A percentile compares a stretch with the other conserved stretches of the same genome.
These are phyloP conservation scores for Coregonus ussuriensis DNA, from an alignment of 2,797 vertebrate species.

Conservation along the genomic window DNA sequence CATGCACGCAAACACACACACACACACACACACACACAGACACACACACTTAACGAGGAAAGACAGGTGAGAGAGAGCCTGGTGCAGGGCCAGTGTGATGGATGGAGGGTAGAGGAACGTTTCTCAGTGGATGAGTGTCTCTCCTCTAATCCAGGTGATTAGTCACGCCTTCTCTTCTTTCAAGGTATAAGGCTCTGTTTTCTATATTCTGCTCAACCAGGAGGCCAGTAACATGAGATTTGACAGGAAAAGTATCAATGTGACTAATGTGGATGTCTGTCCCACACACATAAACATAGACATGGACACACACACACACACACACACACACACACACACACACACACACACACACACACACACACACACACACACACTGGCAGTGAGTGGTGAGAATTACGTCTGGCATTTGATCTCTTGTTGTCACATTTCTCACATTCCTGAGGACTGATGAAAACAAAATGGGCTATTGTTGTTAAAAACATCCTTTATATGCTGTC, in stretches of 20 bases:
- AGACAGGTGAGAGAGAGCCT: background rate
- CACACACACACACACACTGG: constrained; percentile 5
- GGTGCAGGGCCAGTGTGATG: background rate
- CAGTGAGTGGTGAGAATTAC: constrained; percentile 1
- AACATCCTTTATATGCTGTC: background rate
- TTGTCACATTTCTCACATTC: constrained; percentile 25
- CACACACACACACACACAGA: background rate
- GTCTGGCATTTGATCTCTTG: constrained; percentile 33
- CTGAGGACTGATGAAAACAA: constrained; percentile 34
- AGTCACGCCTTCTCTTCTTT: constrained; percentile 64
- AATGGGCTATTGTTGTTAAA: constrained; percentile 30
- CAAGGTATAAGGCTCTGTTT: constrained; percentile 64
- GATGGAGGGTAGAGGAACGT: constrained; percentile 51
- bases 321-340: background rate
- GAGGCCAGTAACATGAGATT: constrained; percentile 52
- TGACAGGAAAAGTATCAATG: constrained; percentile 57
- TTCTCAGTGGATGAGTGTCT: constrained; percentile 65
- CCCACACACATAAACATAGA: constrained; percentile 4
- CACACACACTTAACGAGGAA: background rate
- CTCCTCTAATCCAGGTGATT: constrained; percentile 70
- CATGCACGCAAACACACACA: no score
- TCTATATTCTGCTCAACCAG: constrained; percentile 32
- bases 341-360: constrained; percentile 26
- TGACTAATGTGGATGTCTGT: constrained; percentile 30
- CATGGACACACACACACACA: constrained; percentile 3